A percentile compares a stretch with the other conserved stretches of the same genome.
Conservation (phyloP, 2,797 vertebrate genomes). For the Arremon aurantiirostris region DNA sequence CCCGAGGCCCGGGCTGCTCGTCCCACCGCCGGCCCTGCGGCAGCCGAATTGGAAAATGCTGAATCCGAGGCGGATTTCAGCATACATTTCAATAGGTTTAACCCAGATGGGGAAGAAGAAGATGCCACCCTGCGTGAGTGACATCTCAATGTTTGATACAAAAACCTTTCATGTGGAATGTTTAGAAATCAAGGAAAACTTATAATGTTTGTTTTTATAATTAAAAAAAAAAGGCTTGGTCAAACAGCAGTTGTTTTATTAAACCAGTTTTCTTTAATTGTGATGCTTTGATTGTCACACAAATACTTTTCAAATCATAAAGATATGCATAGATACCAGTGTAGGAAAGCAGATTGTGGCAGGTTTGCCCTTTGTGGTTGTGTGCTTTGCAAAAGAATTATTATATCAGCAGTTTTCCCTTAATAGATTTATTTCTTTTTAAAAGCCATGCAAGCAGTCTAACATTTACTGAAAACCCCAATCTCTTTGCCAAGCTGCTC, state of each 20-base stretch:
- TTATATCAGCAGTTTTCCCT: constrained; percentile 59
- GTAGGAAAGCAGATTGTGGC: constrained; percentile 66
- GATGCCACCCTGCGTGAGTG: constrained; percentile 85
- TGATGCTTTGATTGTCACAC: constrained; percentile 59
- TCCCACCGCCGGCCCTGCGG: constrained; percentile 55
- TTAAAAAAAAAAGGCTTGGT: constrained; percentile 65
- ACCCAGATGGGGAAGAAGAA: constrained; percentile 89
- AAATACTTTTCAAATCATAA: constrained; percentile 51
- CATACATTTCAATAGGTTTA: constrained; percentile 84
- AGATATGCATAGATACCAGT: constrained; percentile 56
- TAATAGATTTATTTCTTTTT: constrained; percentile 67
- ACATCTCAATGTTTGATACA: constrained; percentile 52
- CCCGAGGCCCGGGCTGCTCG: constrained; percentile 66
- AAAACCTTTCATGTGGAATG: constrained; percentile 56
- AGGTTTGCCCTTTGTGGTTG: constrained; percentile 65
- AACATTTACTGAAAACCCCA: constrained; percentile 62
- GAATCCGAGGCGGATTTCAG: constrained; percentile 81
- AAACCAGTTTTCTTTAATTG: constrained; percentile 63
- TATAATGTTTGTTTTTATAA: constrained; percentile 51
- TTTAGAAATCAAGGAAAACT: constrained; percentile 63
- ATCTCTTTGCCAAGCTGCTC: constrained; percentile 71
- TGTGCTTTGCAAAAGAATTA: constrained; percentile 68
- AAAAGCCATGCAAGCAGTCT: constrained; percentile 69
- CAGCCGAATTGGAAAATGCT: constrained; percentile 68
- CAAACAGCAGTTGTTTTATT: constrained; percentile 64